Base-by-base conservation (phyloP, 2,888 invertebrate genomes). In the Agriopis leucophaearia region DNA sequence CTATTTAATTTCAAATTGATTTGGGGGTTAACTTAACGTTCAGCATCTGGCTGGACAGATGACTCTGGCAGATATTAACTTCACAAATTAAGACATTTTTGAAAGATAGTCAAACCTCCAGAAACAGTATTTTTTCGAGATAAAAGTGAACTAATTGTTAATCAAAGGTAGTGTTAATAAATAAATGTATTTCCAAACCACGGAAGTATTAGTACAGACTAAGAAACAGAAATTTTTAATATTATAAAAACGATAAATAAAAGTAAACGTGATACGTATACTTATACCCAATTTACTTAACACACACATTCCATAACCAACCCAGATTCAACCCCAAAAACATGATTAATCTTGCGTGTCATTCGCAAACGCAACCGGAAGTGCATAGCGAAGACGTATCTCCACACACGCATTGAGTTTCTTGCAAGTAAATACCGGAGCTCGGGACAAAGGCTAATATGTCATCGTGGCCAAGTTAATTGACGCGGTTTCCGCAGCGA, bases 401-500 rank as follows among this genome's bases (percentile, higher is more conserved):
- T 67, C 70, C 71, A 69, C 70, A 44, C 62, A 74, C 75, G 75
- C 75, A 81, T 77, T 75, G 79, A 80, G 78, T 82, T 86, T 84
- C 85, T 88, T 86, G 84, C 82, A 81, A 85, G 84, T 86, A 83
- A 87, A 88, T 87, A 83, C 81, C 82, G 81, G 78, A 78, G 81
- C 76, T 71, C 70, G 82, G 89, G 91, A 92, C 92, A 92, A 92
- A 92, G 91, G 90, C 89, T 91, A 92, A 94, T 94, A 92, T 92
- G 93, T 93, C 93, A 93, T 92, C 88, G 89, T 79, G 86, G 86
- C 85, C 87, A 87, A 91, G 90, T 92, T 93, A 94, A 94, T 93
- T 93, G 93, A 93, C 93, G 92, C 88, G 89, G 92, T 89, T 93
- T 93, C 93, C 93, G 93, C 81, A 87, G 85, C 87, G 85, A 86